Conservation (phyloP, 2,888 invertebrate species). For the Harmothoe impar region DNA sequence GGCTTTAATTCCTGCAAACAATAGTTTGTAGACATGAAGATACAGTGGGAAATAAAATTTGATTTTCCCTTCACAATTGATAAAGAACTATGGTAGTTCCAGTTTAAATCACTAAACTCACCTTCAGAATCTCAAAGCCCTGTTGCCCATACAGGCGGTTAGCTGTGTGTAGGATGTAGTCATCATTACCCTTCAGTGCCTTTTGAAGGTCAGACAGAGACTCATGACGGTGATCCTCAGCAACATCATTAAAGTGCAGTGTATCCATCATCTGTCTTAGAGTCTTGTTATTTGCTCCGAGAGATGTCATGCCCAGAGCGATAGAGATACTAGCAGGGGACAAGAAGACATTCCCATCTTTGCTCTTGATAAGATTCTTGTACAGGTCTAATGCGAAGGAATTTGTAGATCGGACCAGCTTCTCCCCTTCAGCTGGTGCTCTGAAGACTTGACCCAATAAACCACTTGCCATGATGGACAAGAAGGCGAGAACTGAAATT, state of each 20-base stretch:
- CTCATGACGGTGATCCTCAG: constrained; percentile 63
- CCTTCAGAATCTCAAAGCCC: constrained; percentile 50
- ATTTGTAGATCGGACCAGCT: constrained; percentile 64
- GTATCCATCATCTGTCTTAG: constrained; percentile 76
- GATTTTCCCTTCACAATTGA: too few species aligned
- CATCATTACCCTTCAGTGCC: constrained; percentile 24
- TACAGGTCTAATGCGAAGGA: constrained; percentile 68
- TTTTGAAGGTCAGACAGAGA: constrained; percentile 14
- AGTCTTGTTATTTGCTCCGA: constrained; percentile 83
- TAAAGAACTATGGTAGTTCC: too few species aligned
- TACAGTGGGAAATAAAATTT: too few species aligned
- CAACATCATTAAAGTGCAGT: constrained; percentile 67
- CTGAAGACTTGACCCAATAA: neutral
- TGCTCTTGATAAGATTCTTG: constrained; percentile 62
- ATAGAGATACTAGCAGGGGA: constrained; percentile 83
- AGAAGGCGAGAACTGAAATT: neutral
- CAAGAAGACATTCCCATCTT: constrained; percentile 75
- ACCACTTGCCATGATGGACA: constrained; percentile 4
- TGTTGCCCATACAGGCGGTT: constrained; percentile 76
- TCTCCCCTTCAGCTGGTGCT: neutral
- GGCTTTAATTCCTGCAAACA: too few species aligned
- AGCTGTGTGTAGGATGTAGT: constrained; percentile 75
- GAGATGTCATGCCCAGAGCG: constrained; percentile 82
- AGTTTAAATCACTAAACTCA: too few species aligned
- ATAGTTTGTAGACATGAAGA: too few species aligned